phyloP scores from a whole-genome alignment of 2,888 invertebrate genomes.

The Gandaritis pyraliata region DNA sequence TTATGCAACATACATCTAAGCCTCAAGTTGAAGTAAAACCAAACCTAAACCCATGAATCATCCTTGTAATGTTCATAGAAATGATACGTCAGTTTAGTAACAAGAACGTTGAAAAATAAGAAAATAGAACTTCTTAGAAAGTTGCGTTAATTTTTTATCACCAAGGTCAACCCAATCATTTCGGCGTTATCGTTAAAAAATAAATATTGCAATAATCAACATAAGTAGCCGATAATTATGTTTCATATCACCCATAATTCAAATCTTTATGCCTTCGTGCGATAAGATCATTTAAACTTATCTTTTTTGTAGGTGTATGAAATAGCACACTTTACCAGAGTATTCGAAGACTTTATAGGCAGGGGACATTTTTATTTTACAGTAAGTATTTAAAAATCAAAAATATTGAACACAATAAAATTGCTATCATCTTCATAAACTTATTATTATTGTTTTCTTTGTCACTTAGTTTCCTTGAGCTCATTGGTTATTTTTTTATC shows the following conservation, averaged over 20 bases:
- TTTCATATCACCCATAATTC: slow-evolving; percentile 24
- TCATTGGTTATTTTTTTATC: slow-evolving; percentile 17
- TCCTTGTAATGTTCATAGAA: too few species aligned
- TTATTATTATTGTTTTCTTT: too few species aligned
- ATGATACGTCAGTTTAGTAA: too few species aligned
- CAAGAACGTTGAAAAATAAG: background rate
- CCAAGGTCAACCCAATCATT: slow-evolving; percentile 1
- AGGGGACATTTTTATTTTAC: slow-evolving; percentile 55
- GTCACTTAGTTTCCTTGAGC: background rate
- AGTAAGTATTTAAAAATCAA: slow-evolving; percentile 46
- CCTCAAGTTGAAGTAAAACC: too few species aligned
- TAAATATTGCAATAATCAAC: slow-evolving; percentile 3
- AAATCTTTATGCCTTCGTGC: slow-evolving; percentile 27
- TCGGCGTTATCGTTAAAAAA: background rate
- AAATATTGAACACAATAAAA: background rate
- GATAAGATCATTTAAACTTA: slow-evolving; percentile 24
- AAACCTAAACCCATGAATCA: too few species aligned
- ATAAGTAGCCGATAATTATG: background rate
- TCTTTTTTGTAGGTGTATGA: slow-evolving; percentile 4
- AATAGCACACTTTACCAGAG: slow-evolving; percentile 20
- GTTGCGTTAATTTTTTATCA: background rate
- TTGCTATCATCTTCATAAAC: background rate
- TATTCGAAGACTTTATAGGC: slow-evolving; percentile 22
- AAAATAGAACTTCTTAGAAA: background rate
- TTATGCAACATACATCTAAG: too few species aligned